Conservation (phyloP, 2,797 vertebrate species). For the Brotula barbata region DNA sequence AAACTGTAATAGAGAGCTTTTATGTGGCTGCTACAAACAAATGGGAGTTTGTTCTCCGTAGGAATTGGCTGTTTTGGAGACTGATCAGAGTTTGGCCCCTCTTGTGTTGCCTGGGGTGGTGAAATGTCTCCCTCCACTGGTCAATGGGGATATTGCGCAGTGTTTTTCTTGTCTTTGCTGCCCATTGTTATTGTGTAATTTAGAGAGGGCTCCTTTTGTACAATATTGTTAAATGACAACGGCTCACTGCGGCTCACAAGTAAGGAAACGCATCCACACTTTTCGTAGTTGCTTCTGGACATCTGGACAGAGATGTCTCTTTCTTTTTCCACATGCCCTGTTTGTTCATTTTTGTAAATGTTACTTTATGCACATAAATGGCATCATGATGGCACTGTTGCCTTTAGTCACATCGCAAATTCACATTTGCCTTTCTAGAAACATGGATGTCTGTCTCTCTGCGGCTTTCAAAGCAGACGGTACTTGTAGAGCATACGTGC, state of each 20-base stretch:
- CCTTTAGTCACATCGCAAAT: conserved; percentile 69
- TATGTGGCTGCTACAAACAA: conserved; percentile 57
- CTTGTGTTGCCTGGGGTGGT: conserved; percentile 17
- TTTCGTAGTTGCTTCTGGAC: conserved; percentile 29
- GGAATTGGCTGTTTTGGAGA: conserved; percentile 23
- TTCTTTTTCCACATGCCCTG: conserved; percentile 32
- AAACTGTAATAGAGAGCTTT: conserved; percentile 61
- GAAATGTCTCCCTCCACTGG: conserved; percentile 8
- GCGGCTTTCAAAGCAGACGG: conserved; percentile 36
- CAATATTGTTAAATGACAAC: conserved; percentile 30
- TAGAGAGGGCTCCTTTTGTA: conserved; percentile 58
- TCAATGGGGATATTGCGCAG: neutral
- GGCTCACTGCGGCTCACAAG: conserved; percentile 32
- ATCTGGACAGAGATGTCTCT: conserved; percentile 22
- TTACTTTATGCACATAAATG: conserved; percentile 47
- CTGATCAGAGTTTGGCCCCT: conserved; percentile 17
- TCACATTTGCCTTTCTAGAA: conserved; percentile 71
- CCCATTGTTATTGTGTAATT: conserved; percentile 43
- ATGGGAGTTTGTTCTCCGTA: conserved; percentile 39
- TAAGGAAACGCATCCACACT: conserved; percentile 42
- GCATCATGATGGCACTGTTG: conserved; percentile 62
- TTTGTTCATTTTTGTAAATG: conserved; percentile 28
- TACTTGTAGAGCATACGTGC: conserved; percentile 33
- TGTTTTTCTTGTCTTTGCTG: conserved; percentile 32
- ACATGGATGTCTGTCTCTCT: conserved; percentile 50